Percentiles rank a stretch among this genome's conserved stretches.
These are phyloP conservation scores for Peromyscus maniculatus DNA, from an alignment of 2,113 vertebrate genomes.

Conservation along the genomic window DNA sequence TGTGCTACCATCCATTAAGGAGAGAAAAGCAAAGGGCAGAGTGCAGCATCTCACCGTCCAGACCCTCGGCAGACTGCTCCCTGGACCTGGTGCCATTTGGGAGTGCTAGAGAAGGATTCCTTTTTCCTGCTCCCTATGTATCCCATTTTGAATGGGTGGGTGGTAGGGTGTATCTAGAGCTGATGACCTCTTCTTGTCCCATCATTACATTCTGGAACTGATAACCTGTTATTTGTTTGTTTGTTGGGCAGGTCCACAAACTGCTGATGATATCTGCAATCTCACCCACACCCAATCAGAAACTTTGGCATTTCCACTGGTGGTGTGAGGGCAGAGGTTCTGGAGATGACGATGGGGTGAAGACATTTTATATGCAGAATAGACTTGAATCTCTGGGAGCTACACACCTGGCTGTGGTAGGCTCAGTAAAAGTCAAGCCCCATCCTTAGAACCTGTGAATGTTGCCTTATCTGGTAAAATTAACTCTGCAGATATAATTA, in stretches of 20 bases:
- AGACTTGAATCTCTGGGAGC: not conserved
- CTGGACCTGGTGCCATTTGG: not conserved
- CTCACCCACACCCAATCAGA: not conserved
- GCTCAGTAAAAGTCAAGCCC: not conserved
- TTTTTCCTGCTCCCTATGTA: not conserved
- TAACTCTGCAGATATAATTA: not conserved
- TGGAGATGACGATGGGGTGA: not conserved
- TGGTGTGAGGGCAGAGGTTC: not conserved
- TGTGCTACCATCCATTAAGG: not conserved
- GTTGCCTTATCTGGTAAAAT: not conserved
- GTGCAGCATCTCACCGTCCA: not conserved
- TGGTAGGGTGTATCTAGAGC: not conserved
- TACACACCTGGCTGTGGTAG: not conserved
- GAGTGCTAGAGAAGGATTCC: not conserved
- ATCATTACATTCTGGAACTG: not conserved
- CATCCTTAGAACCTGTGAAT: not conserved
- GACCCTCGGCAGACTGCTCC: not conserved
- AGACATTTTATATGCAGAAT: not conserved
- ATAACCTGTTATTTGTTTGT: not conserved
- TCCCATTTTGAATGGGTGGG: not conserved
- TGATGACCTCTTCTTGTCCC: not conserved
- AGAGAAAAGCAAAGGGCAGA: not conserved
- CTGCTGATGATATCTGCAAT: not conserved
- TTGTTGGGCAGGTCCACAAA: not conserved
- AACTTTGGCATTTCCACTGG: not conserved